These are phyloP conservation scores for Menura novaehollandiae DNA, from an alignment of 2,113 vertebrate species.

Conservation along the genomic window DNA sequence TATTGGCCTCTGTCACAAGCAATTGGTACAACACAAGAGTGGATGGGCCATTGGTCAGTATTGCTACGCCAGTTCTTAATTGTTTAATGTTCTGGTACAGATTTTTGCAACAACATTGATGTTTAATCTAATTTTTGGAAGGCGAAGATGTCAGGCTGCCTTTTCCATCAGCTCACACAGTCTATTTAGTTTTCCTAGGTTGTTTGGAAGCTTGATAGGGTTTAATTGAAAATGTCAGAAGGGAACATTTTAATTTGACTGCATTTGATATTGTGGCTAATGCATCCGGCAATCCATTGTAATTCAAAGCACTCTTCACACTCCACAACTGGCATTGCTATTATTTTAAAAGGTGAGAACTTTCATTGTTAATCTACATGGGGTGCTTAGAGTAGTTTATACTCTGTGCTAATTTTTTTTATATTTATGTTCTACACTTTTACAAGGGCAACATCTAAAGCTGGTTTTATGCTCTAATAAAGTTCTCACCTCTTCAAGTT, in stretches of 20 bases:
- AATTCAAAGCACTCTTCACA: conserved; percentile 32
- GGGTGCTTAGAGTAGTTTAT: not conserved
- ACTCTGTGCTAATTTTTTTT: not conserved
- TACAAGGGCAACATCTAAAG: not conserved
- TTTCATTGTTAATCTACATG: conserved; percentile 34
- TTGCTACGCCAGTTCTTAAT: conserved; percentile 5
- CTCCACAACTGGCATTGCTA: conserved; percentile 3
- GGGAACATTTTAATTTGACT: conserved; percentile 64
- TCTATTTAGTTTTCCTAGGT: conserved; percentile 54
- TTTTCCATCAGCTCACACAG: conserved; percentile 40
- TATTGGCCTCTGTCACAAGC: not conserved
- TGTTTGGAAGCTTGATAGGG: conserved; percentile 57
- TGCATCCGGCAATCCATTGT: not conserved
- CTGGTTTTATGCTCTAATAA: not conserved
- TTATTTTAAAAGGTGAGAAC: conserved; percentile 49
- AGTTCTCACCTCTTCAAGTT: fast-evolving
- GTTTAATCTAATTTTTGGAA: conserved; percentile 58
- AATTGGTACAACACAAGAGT: not conserved
- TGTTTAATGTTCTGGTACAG: conserved; percentile 30
- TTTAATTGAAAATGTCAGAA: conserved; percentile 67
- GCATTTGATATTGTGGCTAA: conserved; percentile 57
- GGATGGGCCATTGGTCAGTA: not conserved
- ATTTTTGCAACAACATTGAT: conserved; percentile 16
- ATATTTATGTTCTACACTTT: not conserved
- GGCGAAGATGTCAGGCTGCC: conserved; percentile 27